phyloP scores from a whole-genome alignment of 2,888 invertebrate genomes.

The Asteroscopus sphinx region DNA sequence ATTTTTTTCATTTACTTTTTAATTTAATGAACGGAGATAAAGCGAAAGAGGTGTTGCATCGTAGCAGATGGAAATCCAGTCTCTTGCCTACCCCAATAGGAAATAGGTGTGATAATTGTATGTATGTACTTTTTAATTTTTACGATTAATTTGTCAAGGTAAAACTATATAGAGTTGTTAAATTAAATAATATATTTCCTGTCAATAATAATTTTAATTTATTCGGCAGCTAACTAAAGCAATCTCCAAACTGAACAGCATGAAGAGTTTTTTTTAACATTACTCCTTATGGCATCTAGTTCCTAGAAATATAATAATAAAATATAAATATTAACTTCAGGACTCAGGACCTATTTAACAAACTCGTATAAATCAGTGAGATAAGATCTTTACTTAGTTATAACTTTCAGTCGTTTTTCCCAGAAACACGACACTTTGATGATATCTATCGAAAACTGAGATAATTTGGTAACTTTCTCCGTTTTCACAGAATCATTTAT shows the following conservation, averaged over 20 bases:
- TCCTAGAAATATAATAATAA: slow-evolving; percentile 8
- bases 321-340: not conserved
- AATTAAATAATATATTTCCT: too few relatives aligned
- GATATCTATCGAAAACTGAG: slow-evolving; percentile 25
- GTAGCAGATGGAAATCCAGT: too few relatives aligned
- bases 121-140: too few relatives aligned
- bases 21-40: too few relatives aligned
- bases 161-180: too few relatives aligned
- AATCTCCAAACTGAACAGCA: not conserved
- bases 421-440: slow-evolving; percentile 20
- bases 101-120: too few relatives aligned
- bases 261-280: not conserved
- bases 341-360: slow-evolving; percentile 4
- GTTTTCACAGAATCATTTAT: slow-evolving; percentile 17
- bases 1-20: too few relatives aligned
- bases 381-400: slow-evolving; percentile 7
- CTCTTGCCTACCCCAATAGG: too few relatives aligned
- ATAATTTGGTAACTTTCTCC: slow-evolving; percentile 26
- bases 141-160: too few relatives aligned
- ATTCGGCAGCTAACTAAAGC: too few relatives aligned
- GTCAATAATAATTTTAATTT: too few relatives aligned
- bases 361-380: slow-evolving; percentile 14
- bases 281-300: not conserved
- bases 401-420: slow-evolving; percentile 25
- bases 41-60: too few relatives aligned